These are phyloP conservation scores for Troilus luridus DNA, from an alignment of 2,888 invertebrate genomes.

Conservation along the genomic window DNA sequence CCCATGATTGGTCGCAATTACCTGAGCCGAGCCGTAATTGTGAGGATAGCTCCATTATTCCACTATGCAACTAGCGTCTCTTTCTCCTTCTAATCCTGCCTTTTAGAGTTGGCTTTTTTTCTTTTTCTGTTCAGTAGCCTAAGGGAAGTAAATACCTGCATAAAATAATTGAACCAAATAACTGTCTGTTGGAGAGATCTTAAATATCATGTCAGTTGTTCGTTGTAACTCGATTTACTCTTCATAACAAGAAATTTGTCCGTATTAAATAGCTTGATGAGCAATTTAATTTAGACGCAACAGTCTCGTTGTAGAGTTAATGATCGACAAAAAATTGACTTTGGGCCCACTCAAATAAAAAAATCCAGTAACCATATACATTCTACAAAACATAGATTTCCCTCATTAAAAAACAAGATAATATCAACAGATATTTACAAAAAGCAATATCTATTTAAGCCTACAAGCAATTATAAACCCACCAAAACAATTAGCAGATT, in stretches of 20 bases:
- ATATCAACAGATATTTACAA: no score
- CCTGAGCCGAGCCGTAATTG: conserved; percentile 10
- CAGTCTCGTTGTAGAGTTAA: no score
- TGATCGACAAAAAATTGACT: no score
- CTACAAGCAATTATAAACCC: no score
- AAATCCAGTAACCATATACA: not conserved
- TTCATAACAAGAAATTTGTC: no score
- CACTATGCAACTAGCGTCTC: conserved; percentile 5
- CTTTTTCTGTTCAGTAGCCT: not conserved
- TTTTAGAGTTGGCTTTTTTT: not conserved
- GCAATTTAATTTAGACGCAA: no score
- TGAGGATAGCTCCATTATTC: conserved; percentile 43
- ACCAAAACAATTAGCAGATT: no score
- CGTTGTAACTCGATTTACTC: no score
- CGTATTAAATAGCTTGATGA: no score
- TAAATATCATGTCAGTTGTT: not conserved
- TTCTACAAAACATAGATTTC: no score
- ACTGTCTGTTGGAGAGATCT: not conserved
- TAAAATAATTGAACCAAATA: not conserved
- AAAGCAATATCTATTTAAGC: no score
- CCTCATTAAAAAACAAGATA: no score
- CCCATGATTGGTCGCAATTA: conserved; percentile 42
- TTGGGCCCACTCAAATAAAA: not conserved
- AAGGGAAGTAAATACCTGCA: not conserved
- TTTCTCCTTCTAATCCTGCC: not conserved